A percentile compares a stretch with the other conserved stretches of the same genome.
These are phyloP conservation scores for Scartelaos histophorus DNA, from an alignment of 2,113 vertebrate species.

Conservation along the genomic window DNA sequence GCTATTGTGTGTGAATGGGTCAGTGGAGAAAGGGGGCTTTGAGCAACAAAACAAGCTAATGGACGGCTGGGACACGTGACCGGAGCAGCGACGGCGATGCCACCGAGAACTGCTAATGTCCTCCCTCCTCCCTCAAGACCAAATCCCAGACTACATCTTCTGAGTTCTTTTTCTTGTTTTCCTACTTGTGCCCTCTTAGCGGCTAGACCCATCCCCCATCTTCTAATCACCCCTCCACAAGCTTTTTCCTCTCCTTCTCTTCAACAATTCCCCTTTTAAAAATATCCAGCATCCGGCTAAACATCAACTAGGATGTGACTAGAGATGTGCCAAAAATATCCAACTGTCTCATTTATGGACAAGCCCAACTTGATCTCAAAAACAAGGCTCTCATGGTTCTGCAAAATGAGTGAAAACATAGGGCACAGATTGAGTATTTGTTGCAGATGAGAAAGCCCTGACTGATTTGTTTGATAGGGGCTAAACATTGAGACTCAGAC, in stretches of 20 bases:
- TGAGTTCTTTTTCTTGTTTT: slow-evolving; percentile 34
- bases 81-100: slow-evolving; percentile 15
- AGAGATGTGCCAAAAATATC: slow-evolving; percentile 5
- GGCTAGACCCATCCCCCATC: slow-evolving; percentile 18
- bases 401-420: background rate
- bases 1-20: slow-evolving; percentile 72
- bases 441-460: background rate
- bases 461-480: slow-evolving; percentile 15
- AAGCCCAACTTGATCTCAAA: background rate
- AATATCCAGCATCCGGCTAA: slow-evolving; percentile 52
- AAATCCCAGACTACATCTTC: slow-evolving; percentile 28
- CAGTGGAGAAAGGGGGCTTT: slow-evolving; percentile 71
- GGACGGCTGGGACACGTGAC: slow-evolving; percentile 58
- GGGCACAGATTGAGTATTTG: background rate
- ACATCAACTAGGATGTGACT: slow-evolving; percentile 52
- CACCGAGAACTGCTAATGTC: slow-evolving; percentile 47
- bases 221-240: slow-evolving; percentile 30
- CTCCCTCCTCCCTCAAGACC: slow-evolving; percentile 5
- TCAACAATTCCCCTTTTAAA: slow-evolving; percentile 25
- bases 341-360: background rate
- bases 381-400: background rate
- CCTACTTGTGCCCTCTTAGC: slow-evolving; percentile 25
- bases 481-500: slow-evolving; percentile 44
- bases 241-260: slow-evolving; percentile 1
- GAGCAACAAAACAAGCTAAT: slow-evolving; percentile 75